Evolutionary conservation across 2,888 invertebrate species (phyloP), one percentile per base, ranked within the genome.

Genomic region (Nemoura dubitans): DNA sequence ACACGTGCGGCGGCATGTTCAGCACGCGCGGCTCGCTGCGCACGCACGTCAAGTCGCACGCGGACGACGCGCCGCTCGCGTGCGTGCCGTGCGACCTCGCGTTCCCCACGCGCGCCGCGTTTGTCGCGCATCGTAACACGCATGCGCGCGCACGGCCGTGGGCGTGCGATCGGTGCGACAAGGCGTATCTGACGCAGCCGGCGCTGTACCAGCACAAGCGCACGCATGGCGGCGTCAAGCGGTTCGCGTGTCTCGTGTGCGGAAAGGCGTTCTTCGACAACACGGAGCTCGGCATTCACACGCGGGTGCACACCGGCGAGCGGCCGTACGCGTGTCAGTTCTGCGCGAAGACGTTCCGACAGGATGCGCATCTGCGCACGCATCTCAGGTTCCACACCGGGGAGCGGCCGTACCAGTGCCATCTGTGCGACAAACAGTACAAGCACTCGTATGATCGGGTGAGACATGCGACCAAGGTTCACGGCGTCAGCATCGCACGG

Each of bases 1-100:
- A 90, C 3, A 88, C 90, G n/a, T 95, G 95, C 90, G 82, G 30
- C 28, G 30, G 30, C 2, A 82, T 29, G 82, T 82, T 82, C n/a
- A 14, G 29, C 16, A 7, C n/a, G n/a, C 29, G n/a, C 10, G 30
- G 30, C 29, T n/a, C 29, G 27, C 30, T 87, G 76, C 78, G 86
- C 26, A 86, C 86, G 14, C 87, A 87, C 28, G 76, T 84, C 80
- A 82, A 85, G 28, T 86, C 85, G 42, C 87, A 87, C 25, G 81
- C 80, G 21, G 85, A 85, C 36, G 77, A 82, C 21, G 81, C 84
- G 14, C 86, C 86, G 7, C 85, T 86, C n/a, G 28, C 86, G 0
- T 87, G 87, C 29, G 76, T 42, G n/a, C 81, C 76, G 0, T 87
- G 87, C 29, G 59, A 78, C 10, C 85, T 85, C 42, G 30, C 43